Conservation (phyloP, 2,797 vertebrate species). For the Sebastes aleutianus region DNA sequence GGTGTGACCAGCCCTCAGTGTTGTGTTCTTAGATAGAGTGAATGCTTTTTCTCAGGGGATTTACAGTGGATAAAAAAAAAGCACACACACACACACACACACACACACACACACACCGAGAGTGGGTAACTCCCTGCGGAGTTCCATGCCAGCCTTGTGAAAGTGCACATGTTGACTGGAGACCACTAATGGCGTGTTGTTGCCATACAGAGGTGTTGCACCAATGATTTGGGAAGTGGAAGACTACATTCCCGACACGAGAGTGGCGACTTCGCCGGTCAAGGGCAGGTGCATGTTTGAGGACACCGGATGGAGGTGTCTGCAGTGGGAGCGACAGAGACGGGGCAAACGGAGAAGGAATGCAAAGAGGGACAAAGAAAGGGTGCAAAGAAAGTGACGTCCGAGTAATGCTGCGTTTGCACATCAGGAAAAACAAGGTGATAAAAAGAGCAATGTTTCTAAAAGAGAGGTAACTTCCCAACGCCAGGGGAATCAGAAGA, state of each 20-base stretch:
- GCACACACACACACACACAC: constrained; percentile 30
- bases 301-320: constrained; percentile 26
- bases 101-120: constrained; percentile 10
- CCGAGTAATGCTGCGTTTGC: constrained; percentile 30
- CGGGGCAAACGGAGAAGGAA: background rate
- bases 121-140: constrained; percentile 43
- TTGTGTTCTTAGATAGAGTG: constrained; percentile 52
- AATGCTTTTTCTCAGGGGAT: constrained; percentile 54
- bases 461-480: constrained; percentile 22
- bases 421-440: constrained; percentile 49
- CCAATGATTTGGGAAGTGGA: constrained; percentile 49
- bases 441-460: constrained; percentile 54
- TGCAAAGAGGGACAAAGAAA: constrained; percentile 2
- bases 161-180: constrained; percentile 66
- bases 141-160: constrained; percentile 33
- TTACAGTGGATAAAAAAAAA: constrained; percentile 26
- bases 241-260: constrained; percentile 32
- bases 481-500: constrained; percentile 24
- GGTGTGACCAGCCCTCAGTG: constrained; percentile 60
- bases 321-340: constrained; percentile 22
- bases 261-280: constrained; percentile 44
- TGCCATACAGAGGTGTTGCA: constrained; percentile 52
- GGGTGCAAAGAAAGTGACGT: constrained; percentile 19
- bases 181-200: constrained; percentile 66
- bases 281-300: constrained; percentile 51